These are phyloP conservation scores for Chloroceryle inda DNA, from an alignment of 2,797 vertebrate genomes.

Conservation along the genomic window DNA sequence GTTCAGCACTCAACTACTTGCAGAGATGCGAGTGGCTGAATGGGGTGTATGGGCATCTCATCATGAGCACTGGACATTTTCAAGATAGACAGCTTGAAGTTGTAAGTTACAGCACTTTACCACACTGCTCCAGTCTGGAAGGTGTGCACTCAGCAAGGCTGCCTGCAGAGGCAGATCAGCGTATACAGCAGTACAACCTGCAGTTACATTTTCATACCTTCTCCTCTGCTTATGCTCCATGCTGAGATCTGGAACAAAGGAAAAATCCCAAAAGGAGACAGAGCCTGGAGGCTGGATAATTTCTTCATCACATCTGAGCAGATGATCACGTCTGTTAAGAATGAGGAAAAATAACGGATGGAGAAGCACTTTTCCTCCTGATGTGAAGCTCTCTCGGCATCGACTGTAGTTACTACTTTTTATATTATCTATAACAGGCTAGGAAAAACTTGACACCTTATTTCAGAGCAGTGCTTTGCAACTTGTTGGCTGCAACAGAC, in stretches of 20 bases:
- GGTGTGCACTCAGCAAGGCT: background rate
- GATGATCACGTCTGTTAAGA: background rate
- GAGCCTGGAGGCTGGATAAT: background rate
- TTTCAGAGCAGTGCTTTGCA: fast-evolving
- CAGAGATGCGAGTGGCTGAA: background rate
- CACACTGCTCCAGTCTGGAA: background rate
- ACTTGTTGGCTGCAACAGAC: background rate
- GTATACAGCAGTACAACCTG: background rate
- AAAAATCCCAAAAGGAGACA: background rate
- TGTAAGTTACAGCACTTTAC: background rate
- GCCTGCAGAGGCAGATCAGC: background rate
- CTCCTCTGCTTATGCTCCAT: background rate
- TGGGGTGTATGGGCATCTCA: background rate
- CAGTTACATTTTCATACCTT: background rate
- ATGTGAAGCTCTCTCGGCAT: background rate
- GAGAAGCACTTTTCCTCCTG: background rate
- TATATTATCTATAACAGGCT: fast-evolving
- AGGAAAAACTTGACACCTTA: background rate
- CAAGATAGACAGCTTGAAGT: background rate
- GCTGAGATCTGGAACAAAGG: background rate
- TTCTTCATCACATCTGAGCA: background rate
- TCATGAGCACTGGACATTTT: background rate
- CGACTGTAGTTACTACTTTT: background rate
- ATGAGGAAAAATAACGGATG: background rate
- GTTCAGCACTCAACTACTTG: background rate